A percentile compares a stretch with the other conserved stretches of the same genome.
Evolutionary conservation across 2,113 vertebrate species (phyloP).

Genomic region (Chlamydotis undulata): DNA sequence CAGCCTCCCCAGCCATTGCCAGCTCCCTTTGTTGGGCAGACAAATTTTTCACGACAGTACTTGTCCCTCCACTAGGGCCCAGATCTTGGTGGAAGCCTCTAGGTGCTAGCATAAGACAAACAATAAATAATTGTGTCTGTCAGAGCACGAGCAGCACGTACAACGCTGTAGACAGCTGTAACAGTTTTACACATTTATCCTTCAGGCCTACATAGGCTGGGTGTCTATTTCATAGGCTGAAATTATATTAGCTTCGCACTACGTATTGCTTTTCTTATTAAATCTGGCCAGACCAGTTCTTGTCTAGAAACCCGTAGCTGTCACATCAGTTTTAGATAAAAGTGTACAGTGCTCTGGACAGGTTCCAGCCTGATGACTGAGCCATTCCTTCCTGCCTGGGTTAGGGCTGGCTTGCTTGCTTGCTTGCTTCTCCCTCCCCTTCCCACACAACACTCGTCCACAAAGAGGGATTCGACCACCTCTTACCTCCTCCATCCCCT

Average conservation of each 20-base stretch:
- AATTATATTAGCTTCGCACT: background rate
- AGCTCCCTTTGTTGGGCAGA: background rate
- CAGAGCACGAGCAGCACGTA: background rate
- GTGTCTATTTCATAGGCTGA: background rate
- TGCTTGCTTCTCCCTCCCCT: background rate
- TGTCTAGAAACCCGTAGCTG: background rate
- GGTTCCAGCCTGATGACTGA: background rate
- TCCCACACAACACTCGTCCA: background rate
- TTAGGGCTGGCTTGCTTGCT: background rate
- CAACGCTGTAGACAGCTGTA: background rate
- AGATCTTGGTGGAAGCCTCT: background rate
- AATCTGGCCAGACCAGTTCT: background rate
- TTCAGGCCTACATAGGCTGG: background rate
- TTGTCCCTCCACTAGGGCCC: background rate
- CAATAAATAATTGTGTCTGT: background rate
- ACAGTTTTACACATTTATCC: background rate
- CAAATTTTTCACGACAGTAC: background rate
- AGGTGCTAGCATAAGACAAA: background rate
- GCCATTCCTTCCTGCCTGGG: background rate
- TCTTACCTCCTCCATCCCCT: background rate
- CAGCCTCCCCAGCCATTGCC: background rate
- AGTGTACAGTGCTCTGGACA: rapidly evolving
- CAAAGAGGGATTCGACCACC: background rate
- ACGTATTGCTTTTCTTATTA: background rate
- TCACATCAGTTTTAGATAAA: background rate